phyloP scores from a whole-genome alignment of 2,888 invertebrate species.

The Drosophila cognata region DNA sequence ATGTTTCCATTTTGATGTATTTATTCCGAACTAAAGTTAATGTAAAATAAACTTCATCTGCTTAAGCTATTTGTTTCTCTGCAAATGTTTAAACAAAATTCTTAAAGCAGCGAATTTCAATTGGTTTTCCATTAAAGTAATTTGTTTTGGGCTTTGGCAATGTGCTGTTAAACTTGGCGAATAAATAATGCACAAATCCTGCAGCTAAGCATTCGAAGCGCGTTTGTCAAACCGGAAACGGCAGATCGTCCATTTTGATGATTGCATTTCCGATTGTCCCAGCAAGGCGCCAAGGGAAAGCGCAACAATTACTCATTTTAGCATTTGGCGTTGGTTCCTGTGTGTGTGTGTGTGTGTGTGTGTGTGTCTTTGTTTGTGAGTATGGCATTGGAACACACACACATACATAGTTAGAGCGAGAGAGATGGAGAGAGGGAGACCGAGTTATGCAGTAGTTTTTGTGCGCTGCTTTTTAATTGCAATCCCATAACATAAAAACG shows the following conservation, averaged over 20 bases:
- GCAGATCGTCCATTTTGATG: constrained; percentile 48
- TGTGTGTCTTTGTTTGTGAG: constrained; percentile 15
- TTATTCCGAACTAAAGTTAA: too few species aligned
- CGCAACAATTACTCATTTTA: constrained; percentile 61
- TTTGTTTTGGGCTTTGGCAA: neutral
- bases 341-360: neutral
- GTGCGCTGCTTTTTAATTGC: constrained; percentile 64
- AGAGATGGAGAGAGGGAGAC: neutral
- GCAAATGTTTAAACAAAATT: neutral
- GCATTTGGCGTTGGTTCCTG: constrained; percentile 37
- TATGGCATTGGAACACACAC: constrained; percentile 18
- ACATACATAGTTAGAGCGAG: neutral
- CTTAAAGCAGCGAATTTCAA: neutral
- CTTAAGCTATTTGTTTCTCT: too few species aligned
- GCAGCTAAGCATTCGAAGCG: constrained; percentile 35
- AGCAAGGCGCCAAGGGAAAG: constrained; percentile 14
- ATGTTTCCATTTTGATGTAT: too few species aligned
- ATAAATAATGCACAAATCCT: constrained; percentile 25
- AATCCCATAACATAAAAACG: constrained; percentile 55
- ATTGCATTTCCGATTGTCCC: constrained; percentile 47
- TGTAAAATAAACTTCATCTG: too few species aligned
- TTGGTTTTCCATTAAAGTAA: neutral
- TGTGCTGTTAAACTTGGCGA: neutral
- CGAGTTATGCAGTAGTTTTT: constrained; percentile 50
- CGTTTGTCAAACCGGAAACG: constrained; percentile 47